Base-by-base conservation (phyloP, 2,888 invertebrate genomes). In the Lepidocyrtoides sp. region DNA sequence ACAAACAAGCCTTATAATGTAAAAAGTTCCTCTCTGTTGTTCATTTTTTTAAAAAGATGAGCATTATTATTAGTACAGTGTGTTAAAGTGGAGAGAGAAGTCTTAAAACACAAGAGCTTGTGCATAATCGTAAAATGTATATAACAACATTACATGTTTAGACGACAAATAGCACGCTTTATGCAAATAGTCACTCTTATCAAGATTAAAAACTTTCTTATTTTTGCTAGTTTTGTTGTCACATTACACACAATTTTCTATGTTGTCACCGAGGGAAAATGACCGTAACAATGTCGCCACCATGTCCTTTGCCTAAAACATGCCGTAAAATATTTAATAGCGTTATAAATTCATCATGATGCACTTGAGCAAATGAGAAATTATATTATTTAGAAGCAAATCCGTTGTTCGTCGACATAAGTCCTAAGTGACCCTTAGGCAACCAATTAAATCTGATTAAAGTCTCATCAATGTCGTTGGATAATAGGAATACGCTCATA, bases 181-280 rank as follows among this genome's bases (percentile, higher is more conserved):
- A 82, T 82, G 82, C 63, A 82, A 63, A 82, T 82, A 23, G 12
- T 44, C 3, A 3, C 14, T 17, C 41, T 85, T 85, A 72, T 85
- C 72, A 85, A 85, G 72, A 72, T 72, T 57, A 41, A 85, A 41
- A 85, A 48, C 51, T 85, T 85, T 51, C 32, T 69, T 66, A 2
- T 72, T 72, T 85, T 36, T 51, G 69, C 20, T 36, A 20, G 5
- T 12, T 10, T 17, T 57, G 23, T 60, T 75, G 57, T 57, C 83
- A 51, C 83, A 51, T 83, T n/a, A 48, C n/a, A 17, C 2, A 66
- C 17, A 32, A 29, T 29, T 51, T 83, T 48, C 17, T 12, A 60
- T 81, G 54, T 83, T 66, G 83, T 83, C 83, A 48, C 66, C 44
- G 23, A 20, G 14, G 20, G 48, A 44, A 51, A 82, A 63, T n/a